phyloP scores from a whole-genome alignment of 2,888 invertebrate genomes.

The Campoletis raptor region DNA sequence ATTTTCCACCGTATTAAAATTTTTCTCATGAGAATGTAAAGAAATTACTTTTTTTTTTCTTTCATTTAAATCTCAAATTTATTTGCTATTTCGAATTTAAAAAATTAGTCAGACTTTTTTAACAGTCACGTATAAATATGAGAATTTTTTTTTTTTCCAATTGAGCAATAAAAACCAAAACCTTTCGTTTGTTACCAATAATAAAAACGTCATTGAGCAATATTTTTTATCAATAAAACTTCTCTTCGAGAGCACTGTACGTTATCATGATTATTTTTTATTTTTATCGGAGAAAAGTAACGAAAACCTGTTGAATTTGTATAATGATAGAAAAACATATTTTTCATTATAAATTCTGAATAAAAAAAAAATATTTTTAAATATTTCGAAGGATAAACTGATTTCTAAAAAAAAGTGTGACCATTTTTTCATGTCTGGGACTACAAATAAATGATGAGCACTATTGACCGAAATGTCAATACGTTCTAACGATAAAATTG shows the following conservation, averaged over 20 bases:
- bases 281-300: neutral
- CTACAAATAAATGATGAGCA: neutral
- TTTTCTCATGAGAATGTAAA: neutral
- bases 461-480: neutral
- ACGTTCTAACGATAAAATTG: neutral
- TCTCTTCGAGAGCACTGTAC: neutral
- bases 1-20: neutral
- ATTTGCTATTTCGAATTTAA: neutral
- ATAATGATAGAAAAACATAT: neutral
- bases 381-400: neutral
- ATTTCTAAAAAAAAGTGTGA: neutral
- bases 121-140: too few species aligned
- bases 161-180: neutral
- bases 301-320: neutral
- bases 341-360: neutral
- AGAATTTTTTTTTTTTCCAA: too few species aligned
- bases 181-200: neutral
- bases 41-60: neutral
- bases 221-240: too few species aligned
- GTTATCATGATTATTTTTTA: neutral
- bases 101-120: neutral
- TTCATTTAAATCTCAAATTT: neutral
- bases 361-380: too few species aligned
- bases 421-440: neutral
- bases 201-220: neutral